phyloP scores from a whole-genome alignment of 2,888 invertebrate species.

The Glaucopsyche alexis region DNA sequence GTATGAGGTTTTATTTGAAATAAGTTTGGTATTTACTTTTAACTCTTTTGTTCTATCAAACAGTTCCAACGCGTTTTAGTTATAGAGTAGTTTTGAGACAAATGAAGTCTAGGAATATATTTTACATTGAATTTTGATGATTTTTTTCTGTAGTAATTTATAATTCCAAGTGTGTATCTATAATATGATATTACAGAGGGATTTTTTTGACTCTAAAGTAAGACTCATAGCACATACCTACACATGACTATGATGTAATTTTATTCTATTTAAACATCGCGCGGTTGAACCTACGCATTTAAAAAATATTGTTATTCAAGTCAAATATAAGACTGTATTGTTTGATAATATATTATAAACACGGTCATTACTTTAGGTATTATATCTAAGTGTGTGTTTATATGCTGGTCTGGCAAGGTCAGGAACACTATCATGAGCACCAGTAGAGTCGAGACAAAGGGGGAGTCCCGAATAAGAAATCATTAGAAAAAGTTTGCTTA shows the following conservation, averaged over 20 bases:
- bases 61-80: neutral
- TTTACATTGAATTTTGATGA: no score
- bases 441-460: neutral
- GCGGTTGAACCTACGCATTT: neutral
- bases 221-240: neutral
- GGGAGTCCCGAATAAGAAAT: neutral
- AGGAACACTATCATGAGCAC: neutral
- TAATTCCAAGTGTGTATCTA: no score
- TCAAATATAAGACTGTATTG: constrained; percentile 6
- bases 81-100: no score
- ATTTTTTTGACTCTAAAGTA: no score
- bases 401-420: constrained; percentile 8
- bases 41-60: neutral
- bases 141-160: no score
- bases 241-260: neutral
- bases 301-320: constrained; percentile 12
- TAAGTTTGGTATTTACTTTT: neutral
- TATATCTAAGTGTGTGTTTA: constrained; percentile 10
- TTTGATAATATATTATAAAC: constrained; percentile 1
- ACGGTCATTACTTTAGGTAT: constrained; percentile 4
- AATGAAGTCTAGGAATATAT: no score
- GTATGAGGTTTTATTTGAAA: neutral
- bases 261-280: neutral
- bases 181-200: no score
- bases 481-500: neutral